phyloP scores from a whole-genome alignment of 2,113 vertebrate genomes.

The Pelodiscus sinensis region DNA sequence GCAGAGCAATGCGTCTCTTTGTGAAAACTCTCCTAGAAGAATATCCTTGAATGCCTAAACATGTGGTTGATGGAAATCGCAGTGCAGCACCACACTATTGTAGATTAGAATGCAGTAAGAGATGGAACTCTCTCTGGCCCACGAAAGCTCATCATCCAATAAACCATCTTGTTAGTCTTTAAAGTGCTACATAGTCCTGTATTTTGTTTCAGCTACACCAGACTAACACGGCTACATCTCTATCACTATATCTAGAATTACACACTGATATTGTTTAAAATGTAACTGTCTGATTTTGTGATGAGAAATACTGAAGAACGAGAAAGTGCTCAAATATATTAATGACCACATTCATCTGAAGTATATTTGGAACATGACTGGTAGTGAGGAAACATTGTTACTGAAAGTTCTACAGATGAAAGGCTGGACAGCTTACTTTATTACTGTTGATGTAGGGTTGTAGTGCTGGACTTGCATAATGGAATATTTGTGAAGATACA shows the following conservation, averaged over 20 bases:
- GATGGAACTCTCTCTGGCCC: background rate
- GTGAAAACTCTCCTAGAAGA: background rate
- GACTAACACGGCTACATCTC: too few relatives aligned
- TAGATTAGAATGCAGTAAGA: too few relatives aligned
- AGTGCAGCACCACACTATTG: background rate
- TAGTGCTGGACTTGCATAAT: background rate
- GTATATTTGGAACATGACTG: background rate
- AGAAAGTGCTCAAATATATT: too few relatives aligned
- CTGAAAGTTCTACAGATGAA: background rate
- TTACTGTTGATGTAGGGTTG: background rate
- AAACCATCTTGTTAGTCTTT: too few relatives aligned
- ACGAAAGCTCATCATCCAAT: too few relatives aligned
- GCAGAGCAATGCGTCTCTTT: background rate
- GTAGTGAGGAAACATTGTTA: background rate
- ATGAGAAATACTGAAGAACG: too few relatives aligned
- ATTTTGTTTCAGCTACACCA: too few relatives aligned
- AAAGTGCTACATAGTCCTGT: too few relatives aligned
- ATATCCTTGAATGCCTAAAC: background rate
- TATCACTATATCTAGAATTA: background rate
- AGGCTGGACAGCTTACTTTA: background rate
- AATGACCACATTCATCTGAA: background rate
- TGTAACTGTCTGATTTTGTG: background rate
- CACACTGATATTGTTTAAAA: too few relatives aligned
- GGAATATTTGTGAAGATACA: background rate
- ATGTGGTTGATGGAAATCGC: background rate